Evolutionary conservation across 1,140 invertebrate species (phyloP), one percentile per base, ranked within the genome.

Genomic region (Saccostrea cuccullata): DNA sequence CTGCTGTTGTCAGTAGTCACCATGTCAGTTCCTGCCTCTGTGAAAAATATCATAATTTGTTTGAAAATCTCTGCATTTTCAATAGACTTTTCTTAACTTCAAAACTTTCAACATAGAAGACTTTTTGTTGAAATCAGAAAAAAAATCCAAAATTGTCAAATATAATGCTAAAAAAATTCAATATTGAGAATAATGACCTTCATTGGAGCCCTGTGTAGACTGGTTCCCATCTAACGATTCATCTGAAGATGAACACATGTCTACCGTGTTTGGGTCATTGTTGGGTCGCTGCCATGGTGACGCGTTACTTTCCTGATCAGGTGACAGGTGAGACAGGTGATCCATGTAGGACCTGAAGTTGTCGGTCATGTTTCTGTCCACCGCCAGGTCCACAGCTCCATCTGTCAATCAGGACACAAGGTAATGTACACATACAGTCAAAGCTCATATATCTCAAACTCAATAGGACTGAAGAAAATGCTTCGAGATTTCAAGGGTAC

Each of bases 271-370:
- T 23, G 64, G 26, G 73, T 77, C 82, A 20, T 70, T 82, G 17
- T 36, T 58, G 20, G 85, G 64, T 70, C 58, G 56, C n/a, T 86
- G 55, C 55, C 89, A 40, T 30, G 60, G 47, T 23, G 86, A 82
- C 11, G 82, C 26, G n/a, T 55, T 56, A 23, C 17, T 85, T 8
- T 89, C 88, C 36, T 86, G 86, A 30, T 91, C 90, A 17, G 89
- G 89, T 11, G 88, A 87, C 0, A 93, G 89, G 23, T 91, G 86
- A 9, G 92, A 92, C 55, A 93, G 86, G 85, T 93, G 92, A 23
- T 88, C 91, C 91, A 93, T 92, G 84, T 93, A 93, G 36, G 88
- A 89, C 4, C 92, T 86, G 83, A 93, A 93, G 55, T 92, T 89
- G 9, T 92, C 90, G 9, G 91, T 91, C 85, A 93, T 88, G 36